Percentiles rank a stretch among this genome's conserved stretches.
phyloP scores from a whole-genome alignment of 2,113 vertebrate species.

The Seriola dumerili region DNA sequence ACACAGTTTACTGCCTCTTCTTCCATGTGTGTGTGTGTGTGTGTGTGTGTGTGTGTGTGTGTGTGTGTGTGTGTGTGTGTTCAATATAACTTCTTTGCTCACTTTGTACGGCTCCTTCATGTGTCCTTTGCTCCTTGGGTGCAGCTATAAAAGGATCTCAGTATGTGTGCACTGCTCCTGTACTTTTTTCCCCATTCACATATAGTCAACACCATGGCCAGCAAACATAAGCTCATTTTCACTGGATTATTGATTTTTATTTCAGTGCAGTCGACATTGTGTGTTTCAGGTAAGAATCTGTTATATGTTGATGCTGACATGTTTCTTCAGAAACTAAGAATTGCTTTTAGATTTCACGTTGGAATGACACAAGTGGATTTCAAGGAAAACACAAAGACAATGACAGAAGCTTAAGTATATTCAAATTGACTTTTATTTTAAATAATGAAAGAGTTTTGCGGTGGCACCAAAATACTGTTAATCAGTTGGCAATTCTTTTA shows the following conservation, averaged over 20 bases:
- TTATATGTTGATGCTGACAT: background rate
- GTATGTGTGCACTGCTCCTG: background rate
- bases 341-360: background rate
- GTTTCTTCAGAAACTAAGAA: background rate
- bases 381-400: background rate
- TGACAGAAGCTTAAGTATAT: background rate
- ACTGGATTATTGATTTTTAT: slow-evolving; percentile 75
- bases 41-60: background rate
- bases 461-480: background rate
- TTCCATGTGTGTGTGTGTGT: background rate
- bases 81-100: background rate
- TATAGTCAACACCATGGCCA: slow-evolving; percentile 65
- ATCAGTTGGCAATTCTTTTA: background rate
- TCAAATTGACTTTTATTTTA: too few relatives aligned
- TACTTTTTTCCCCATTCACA: background rate
- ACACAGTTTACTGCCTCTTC: background rate
- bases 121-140: slow-evolving; percentile 74
- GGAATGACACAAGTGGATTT: background rate
- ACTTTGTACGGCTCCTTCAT: background rate
- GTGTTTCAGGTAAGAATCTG: slow-evolving; percentile 73
- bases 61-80: background rate
- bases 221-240: background rate
- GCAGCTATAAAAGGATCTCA: slow-evolving; percentile 61
- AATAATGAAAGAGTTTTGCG: too few relatives aligned
- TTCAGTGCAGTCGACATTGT: slow-evolving; percentile 49